Conservation (phyloP, 2,113 vertebrate species). For the Azemiops feae region DNA sequence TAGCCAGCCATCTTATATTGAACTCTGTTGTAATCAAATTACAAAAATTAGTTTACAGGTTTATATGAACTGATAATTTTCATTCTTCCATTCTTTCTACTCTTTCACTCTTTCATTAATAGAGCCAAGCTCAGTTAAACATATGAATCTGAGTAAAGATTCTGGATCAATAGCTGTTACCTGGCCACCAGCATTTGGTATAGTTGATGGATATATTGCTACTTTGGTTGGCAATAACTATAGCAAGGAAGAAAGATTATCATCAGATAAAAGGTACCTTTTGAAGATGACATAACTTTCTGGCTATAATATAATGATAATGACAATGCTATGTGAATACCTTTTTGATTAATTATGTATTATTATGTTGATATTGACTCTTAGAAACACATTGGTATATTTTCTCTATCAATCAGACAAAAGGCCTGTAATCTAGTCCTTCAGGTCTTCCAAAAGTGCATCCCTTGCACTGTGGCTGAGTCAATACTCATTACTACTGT, state of each 20-base stretch:
- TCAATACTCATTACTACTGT: neutral
- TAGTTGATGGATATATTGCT: slow-evolving; percentile 70
- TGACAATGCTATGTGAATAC: neutral
- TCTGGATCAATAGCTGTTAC: slow-evolving; percentile 70
- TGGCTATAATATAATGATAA: neutral
- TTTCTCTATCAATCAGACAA: no score
- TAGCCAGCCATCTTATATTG: neutral
- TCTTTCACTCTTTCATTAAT: slow-evolving; percentile 6
- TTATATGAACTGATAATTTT: neutral
- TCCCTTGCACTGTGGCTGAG: neutral
- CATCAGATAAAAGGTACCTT: slow-evolving; percentile 74
- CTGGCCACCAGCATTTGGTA: slow-evolving; percentile 66
- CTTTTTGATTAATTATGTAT: no score
- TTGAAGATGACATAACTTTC: slow-evolving; percentile 16
- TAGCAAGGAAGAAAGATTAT: slow-evolving; percentile 64
- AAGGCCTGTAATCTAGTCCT: no score
- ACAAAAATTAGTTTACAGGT: neutral
- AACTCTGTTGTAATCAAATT: neutral
- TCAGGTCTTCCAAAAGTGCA: no score
- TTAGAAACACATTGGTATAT: no score
- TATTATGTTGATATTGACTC: no score
- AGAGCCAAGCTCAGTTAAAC: slow-evolving; percentile 73
- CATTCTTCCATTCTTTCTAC: neutral
- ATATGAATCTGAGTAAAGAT: slow-evolving; percentile 73
- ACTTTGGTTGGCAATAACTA: slow-evolving; percentile 71